These are phyloP conservation scores for Lophochroa leadbeateri DNA, from an alignment of 2,113 vertebrate species.

Conservation along the genomic window DNA sequence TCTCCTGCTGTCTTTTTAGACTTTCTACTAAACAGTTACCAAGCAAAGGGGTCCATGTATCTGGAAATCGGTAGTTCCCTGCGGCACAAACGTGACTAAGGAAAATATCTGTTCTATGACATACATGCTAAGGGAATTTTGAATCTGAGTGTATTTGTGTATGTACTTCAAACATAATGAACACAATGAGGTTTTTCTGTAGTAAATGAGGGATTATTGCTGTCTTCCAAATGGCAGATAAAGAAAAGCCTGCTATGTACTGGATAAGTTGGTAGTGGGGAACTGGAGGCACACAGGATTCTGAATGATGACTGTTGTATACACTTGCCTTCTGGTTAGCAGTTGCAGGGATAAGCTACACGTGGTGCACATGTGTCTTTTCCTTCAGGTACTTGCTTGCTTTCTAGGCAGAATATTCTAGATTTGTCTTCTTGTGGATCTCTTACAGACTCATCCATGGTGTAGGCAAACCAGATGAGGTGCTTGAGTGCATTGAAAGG, in stretches of 20 bases:
- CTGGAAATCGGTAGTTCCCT: neutral
- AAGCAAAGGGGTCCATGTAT: neutral
- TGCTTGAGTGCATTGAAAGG: conserved; percentile 87
- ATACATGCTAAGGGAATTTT: neutral
- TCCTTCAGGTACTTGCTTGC: neutral
- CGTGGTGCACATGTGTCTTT: neutral
- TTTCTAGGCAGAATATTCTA: neutral
- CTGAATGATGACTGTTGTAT: neutral
- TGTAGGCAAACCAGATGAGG: conserved; percentile 89
- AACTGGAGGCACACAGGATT: neutral
- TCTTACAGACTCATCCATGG: conserved; percentile 87
- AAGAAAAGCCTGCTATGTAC: neutral
- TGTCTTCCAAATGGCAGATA: neutral
- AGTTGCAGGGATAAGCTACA: neutral
- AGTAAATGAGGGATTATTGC: neutral
- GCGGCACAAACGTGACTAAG: neutral
- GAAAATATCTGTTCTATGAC: neutral
- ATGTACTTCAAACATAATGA: neutral
- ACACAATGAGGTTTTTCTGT: neutral
- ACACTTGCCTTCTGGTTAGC: neutral
- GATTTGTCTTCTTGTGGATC: neutral
- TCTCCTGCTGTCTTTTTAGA: neutral
- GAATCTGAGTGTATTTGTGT: neutral
- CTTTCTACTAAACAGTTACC: neutral
- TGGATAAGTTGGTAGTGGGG: neutral